Percentiles rank a stretch among this genome's conserved stretches.
Evolutionary conservation across 1,140 invertebrate species (phyloP).

Genomic region (Arctopsyche grandis): DNA sequence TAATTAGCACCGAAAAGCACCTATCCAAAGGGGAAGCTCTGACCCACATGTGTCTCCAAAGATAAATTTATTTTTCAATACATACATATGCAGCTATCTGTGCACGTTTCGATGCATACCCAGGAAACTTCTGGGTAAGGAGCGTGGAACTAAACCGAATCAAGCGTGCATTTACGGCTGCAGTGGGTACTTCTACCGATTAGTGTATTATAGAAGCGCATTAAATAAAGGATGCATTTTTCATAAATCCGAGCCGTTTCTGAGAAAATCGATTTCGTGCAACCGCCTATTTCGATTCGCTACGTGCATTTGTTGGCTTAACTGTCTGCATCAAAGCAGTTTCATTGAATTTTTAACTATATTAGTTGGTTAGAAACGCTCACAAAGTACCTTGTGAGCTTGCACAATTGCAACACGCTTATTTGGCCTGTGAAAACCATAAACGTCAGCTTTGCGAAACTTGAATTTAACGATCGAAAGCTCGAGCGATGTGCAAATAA

Average conservation of each 20-base stretch:
- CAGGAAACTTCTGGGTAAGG: not conserved
- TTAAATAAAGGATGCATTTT: not conserved
- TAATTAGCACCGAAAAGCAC: not conserved
- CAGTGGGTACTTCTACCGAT: too few species aligned
- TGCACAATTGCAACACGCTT: too few species aligned
- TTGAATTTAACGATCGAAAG: too few species aligned
- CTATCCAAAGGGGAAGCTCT: not conserved
- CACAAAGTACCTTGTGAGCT: conserved; percentile 4
- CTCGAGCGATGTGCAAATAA: too few species aligned
- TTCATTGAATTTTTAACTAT: not conserved
- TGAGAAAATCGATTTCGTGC: conserved; percentile 18
- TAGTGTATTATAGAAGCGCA: not conserved
- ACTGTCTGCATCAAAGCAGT: not conserved
- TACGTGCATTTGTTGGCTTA: conserved; percentile 13
- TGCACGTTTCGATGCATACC: not conserved
- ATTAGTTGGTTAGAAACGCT: not conserved
- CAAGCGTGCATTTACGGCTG: too few species aligned
- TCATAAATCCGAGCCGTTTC: not conserved
- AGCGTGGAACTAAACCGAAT: too few species aligned
- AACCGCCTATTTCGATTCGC: not conserved
- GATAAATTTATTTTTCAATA: not conserved
- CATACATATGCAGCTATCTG: not conserved
- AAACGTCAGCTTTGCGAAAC: too few species aligned
- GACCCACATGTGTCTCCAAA: not conserved
- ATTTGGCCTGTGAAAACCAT: too few species aligned